A percentile compares a stretch with the other conserved stretches of the same genome.
Evolutionary conservation across 2,797 vertebrate genomes (phyloP).

Genomic region (Glyptemys insculpta): DNA sequence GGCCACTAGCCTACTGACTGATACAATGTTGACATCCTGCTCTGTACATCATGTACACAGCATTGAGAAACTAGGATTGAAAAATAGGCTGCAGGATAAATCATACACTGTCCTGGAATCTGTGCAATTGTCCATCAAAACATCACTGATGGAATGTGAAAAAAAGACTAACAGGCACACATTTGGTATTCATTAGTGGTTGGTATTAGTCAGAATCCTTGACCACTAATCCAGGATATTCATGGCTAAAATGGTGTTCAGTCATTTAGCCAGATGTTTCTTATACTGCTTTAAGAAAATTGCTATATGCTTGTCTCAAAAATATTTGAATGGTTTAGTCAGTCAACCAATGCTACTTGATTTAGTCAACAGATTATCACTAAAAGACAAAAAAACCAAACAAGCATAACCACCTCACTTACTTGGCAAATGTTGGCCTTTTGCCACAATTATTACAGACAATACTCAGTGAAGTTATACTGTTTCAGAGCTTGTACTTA

Average conservation of each 20-base stretch:
- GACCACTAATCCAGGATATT: slow-evolving; percentile 50
- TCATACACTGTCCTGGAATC: background rate
- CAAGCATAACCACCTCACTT: slow-evolving; percentile 51
- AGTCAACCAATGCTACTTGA: slow-evolving; percentile 54
- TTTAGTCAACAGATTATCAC: slow-evolving; percentile 70
- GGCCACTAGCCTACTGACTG: background rate
- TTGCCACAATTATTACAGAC: slow-evolving; percentile 58
- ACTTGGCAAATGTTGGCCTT: slow-evolving; percentile 42
- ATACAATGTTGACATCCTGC: background rate
- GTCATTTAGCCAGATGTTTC: slow-evolving; percentile 56
- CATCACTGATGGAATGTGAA: background rate
- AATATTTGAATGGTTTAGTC: slow-evolving; percentile 59
- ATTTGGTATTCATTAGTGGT: slow-evolving; percentile 50
- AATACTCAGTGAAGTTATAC: slow-evolving; percentile 47
- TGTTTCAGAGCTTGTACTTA: slow-evolving; percentile 20
- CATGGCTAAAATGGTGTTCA: slow-evolving; percentile 9
- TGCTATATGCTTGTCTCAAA: slow-evolving; percentile 15
- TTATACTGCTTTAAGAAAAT: slow-evolving; percentile 38
- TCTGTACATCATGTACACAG: background rate
- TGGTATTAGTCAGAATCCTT: slow-evolving; percentile 56
- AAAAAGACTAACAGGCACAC: slow-evolving; percentile 13
- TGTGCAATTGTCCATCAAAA: slow-evolving; percentile 30
- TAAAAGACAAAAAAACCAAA: slow-evolving; percentile 23
- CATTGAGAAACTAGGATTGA: slow-evolving; percentile 10
- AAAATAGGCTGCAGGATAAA: background rate